Base-by-base conservation (phyloP, 2,888 invertebrate species). In the Artemia sinica region DNA sequence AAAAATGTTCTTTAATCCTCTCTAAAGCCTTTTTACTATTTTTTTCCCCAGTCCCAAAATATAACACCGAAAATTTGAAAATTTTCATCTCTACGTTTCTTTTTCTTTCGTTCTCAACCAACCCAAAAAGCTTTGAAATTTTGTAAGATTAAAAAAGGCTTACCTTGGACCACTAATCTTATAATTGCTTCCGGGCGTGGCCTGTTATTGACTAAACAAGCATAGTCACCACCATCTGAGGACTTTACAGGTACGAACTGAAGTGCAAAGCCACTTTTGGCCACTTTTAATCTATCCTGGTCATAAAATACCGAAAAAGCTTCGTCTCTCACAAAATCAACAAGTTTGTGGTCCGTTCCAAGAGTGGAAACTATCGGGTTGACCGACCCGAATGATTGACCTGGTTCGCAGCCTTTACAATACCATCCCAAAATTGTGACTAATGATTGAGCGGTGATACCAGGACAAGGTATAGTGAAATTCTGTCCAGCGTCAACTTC, bases 81-180 rank as follows among this genome's bases (percentile, higher is more conserved):
- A n/a, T n/a, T n/a, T n/a, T n/a, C n/a, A n/a, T 28, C 28, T 28
- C 28, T 2, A 28, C 28, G 4, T 28, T 28, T 28, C 2, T 28
- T 28, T 28, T 28, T 28, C 2, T 28, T 28, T 28, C 28, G 28
- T 28, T 28, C 4, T 28, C 4, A 28, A 28, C 28, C 28, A 2
- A 28, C 28, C 28, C 28, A 28, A 28, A 2, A 28, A 28, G 28
- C 28, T 28, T 28, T 28, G 28, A 28, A 28, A 28, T 28, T 28
- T 28, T 28, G 28, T 10, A 58, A 58, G 18, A 9, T 58, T n/a
- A 9, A 28, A 9, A 58, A 18, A 8, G 8, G 50, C 76, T 81
- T 78, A 86, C 86, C 86, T 81, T 85, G 83, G 70, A 86, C 85
- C 73, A 84, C 80, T 74, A 86, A 82, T 74, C 82, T 81, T 72